Base-by-base conservation (phyloP, 2,888 invertebrate genomes). In the Hanleya hanleyi region DNA sequence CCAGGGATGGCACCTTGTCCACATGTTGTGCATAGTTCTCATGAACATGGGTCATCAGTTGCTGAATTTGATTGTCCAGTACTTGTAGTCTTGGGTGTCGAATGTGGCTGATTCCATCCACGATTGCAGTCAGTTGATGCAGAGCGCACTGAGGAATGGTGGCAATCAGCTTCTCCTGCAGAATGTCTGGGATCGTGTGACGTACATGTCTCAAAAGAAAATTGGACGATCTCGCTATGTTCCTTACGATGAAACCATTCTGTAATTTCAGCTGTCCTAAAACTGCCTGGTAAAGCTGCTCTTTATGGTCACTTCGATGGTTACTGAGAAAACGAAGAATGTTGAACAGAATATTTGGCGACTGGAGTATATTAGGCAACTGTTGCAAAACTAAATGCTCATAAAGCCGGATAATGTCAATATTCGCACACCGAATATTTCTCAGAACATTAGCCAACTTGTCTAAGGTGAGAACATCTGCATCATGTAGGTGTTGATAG, bases 381-480 rank as follows among this genome's bases (percentile, higher is more conserved):
- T 78, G 71, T n/a, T 74, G 50, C 5, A 74, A 62, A 5, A 81
- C 69, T 41, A 70, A 69, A 33, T 65, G 62, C 41, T 80, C 77
- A 50, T 76, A 73, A n/a, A 67, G 18, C 0, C 29, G 12, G 7
- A 81, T 61, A 12, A 83, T 62, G 41, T 80, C 76, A 12, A 36
- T 57, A 61, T 79, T 77, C 2, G 69, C 32, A 15, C 77, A 36
- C 5, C 66, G 50, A 12, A 80, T 49, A 9, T 76, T 72, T 22
- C 69, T 7, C 49, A 83, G 62, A 22, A 68, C 69, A 50, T 83
- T 81, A 22, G 76, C 77, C 6, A 83, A 65, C 66, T 78, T 82
- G 15, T 80, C 79, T 37, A 83, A 70, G 6, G 73, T 66, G 18
- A 82, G 62, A 12, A 79, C 72, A 57, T 83, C 83, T 15, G 75